Evolutionary conservation across 2,888 invertebrate species (phyloP), one percentile per base, ranked within the genome.

Genomic region (Nomada goodeniana): DNA sequence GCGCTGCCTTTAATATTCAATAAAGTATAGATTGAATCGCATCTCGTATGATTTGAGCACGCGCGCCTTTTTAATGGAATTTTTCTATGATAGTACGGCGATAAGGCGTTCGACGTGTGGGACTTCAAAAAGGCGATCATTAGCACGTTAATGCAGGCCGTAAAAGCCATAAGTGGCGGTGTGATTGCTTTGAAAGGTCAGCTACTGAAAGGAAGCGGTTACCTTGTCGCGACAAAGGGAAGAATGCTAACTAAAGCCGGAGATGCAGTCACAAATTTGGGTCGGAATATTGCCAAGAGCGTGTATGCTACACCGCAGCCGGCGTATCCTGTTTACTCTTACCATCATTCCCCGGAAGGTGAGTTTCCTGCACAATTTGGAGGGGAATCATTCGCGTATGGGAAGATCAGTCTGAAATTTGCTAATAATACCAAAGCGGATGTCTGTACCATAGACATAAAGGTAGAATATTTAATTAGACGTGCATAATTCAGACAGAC

Each of bases 181-280:
- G 97, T 97, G 13, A 96, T 98, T 3, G 98, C 98, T 42, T 95
- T 98, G n/a, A 98, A 97, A 91, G 98, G 98, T 0, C 97, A 98
- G 93, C 94, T 98, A 44, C 96, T 98, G 88, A 98, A 98, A 94
- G 98, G 97, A 59, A 96, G 97, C 72, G 98, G 98, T 15, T 96
- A 96, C 88, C 93, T 96, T 23, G 93, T 96, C 36, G 95, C 95
- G 26, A 95, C 96, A 15, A 95, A 96, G 87, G 96, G 96, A 29
- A 95, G 95, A 90, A 94, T 97, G 65, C 96, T 97, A 77, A 96
- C 96, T 18, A 96, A 95, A 26, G 96, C 97, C 89, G 98, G 98
- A 3, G 97, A 98, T 84, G 96, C 96, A 9, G 96, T 98, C 85
- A 96, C 97, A 72, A 96, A 96, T 89, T 94, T 97, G 23, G 98